These are phyloP conservation scores for Neosilurus mollespiculum DNA, from an alignment of 2,797 vertebrate genomes.

Conservation along the genomic window DNA sequence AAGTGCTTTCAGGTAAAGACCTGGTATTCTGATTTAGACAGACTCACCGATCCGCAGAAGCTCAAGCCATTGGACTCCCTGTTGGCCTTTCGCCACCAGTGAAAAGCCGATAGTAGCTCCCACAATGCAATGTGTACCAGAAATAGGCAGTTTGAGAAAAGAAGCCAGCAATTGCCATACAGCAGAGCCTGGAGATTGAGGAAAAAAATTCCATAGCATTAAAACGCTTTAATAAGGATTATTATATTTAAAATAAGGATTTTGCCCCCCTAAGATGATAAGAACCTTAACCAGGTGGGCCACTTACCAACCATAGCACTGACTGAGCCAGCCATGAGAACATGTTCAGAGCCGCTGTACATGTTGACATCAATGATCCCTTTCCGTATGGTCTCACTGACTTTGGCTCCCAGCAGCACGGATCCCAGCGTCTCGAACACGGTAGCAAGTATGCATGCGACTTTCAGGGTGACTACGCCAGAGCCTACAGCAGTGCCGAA, in stretches of 20 bases:
- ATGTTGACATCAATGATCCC: conserved; percentile 88
- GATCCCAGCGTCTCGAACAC: conserved; percentile 94
- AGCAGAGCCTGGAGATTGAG: conserved; percentile 83
- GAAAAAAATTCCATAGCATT: background rate
- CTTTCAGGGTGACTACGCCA: conserved; percentile 90
- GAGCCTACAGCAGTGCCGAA: conserved; percentile 97
- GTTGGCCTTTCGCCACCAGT: conserved; percentile 84
- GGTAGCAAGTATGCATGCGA: conserved; percentile 90
- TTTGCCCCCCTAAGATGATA: background rate
- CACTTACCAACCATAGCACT: conserved; percentile 94
- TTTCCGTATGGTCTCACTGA: conserved; percentile 94
- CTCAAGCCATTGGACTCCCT: conserved; percentile 88
- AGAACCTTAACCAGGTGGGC: background rate
- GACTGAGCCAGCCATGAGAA: conserved; percentile 93
- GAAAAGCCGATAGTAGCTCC: conserved; percentile 97
- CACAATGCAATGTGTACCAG: conserved; percentile 98
- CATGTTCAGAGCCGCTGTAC: conserved; percentile 76
- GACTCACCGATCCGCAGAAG: conserved; percentile 90
- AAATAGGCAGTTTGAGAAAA: conserved; percentile 95
- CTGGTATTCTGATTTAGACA: background rate
- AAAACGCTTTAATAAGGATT: background rate
- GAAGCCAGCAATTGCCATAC: conserved; percentile 96
- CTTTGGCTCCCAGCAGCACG: conserved; percentile 90
- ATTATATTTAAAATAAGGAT: background rate
- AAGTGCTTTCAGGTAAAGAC: background rate